Evolutionary conservation across 2,888 invertebrate genomes (phyloP), one percentile per base, ranked within the genome.

Genomic region (Serripes groenlandicus): DNA sequence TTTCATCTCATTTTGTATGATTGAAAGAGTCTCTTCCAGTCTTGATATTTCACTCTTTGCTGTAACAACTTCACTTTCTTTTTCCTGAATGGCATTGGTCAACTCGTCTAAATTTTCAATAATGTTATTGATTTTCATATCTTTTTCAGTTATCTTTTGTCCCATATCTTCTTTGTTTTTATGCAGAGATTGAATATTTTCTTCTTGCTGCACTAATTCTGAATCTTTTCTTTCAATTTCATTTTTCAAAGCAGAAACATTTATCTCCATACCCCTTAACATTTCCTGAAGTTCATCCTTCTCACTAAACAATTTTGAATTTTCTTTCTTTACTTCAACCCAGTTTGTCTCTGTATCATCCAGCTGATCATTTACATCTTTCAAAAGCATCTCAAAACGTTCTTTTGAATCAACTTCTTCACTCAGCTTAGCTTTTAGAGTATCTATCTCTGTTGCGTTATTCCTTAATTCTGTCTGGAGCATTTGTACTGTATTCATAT

Each of bases 401-500:
- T 72, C 66, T 18, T 23, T 64, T 21, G 30, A 32, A 34, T 34
- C 56, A 78, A 64, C 3, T 30, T 11, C 1, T 78, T 30, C 54
- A 62, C 56, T 74, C 28, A 85, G 32, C 42, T 75, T 21, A 26
- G 21, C 34, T 70, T 69, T 62, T 7, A 68, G 49, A 28, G 62
- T 15, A 23, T 77, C 75, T 34, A 37, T 69, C 23, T 74, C 68
- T 60, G 76, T 72, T 54, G 56, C 77, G 32, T 81, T 79, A 11
- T 76, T 54, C 64, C 83, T 83, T 4, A 88, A 56, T 76, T 89
- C 89, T 49, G 28, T 73, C 52, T 89, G 88, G 21, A 89, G 69
- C 15, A 86, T 79, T 81, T 86, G 90, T 78, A 89, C 71, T 26
- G 89, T 81, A 66, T 82, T 78, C 56, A 89, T 87, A 78, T 87